A percentile compares a stretch with the other conserved stretches of the same genome.
Conservation (phyloP, 1,140 invertebrate species). For the Musca domestica region DNA sequence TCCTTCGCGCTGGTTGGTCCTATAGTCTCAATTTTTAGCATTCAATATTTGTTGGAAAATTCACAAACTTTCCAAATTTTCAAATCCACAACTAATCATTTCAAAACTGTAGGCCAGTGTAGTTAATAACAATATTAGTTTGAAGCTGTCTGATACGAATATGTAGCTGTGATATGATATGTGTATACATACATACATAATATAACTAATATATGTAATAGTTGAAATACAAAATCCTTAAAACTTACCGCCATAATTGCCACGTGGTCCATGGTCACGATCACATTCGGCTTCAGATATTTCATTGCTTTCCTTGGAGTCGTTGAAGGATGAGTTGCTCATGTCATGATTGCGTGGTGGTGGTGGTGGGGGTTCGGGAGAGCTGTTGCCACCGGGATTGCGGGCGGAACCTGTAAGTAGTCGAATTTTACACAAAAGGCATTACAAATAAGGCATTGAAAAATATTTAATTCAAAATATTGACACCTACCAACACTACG, state of each 20-base stretch:
- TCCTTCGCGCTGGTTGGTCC: no score
- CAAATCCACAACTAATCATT: neutral
- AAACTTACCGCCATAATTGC: slow-evolving; percentile 71
- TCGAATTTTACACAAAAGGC: no score
- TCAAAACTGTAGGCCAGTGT: slow-evolving; percentile 7
- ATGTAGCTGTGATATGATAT: neutral
- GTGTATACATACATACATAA: neutral
- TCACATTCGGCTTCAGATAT: slow-evolving; percentile 91
- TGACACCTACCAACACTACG: slow-evolving; percentile 58
- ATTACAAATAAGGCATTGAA: neutral
- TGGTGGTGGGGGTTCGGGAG: slow-evolving; percentile 80
- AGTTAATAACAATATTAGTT: neutral
- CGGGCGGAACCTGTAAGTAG: slow-evolving; percentile 62
- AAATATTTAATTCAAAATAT: neutral
- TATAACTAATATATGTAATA: neutral
- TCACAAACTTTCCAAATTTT: no score
- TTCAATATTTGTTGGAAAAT: no score
- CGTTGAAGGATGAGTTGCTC: slow-evolving; percentile 76
- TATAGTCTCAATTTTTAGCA: no score
- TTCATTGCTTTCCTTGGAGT: slow-evolving; percentile 89
- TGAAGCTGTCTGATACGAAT: neutral
- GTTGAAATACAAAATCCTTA: neutral
- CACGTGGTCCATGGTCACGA: slow-evolving; percentile 71
- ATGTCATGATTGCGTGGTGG: slow-evolving; percentile 71
- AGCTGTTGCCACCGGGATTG: slow-evolving; percentile 65